Base-by-base conservation (phyloP, 2,888 invertebrate species). In the Sarcophaga variegata region DNA sequence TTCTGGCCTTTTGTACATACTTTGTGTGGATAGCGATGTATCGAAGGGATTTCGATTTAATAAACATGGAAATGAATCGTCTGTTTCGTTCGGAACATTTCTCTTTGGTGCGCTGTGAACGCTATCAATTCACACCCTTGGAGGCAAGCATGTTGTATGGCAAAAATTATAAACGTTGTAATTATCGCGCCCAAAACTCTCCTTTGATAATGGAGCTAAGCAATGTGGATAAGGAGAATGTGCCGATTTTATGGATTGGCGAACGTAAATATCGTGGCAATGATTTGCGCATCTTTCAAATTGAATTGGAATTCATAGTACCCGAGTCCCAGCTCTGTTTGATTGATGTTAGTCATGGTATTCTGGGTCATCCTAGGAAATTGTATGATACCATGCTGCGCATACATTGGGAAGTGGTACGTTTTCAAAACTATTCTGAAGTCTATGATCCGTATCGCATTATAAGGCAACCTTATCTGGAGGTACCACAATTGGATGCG, bases 81-180 rank as follows among this genome's bases (percentile, higher is more conserved):
- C 89, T 93, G 2, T 93, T 93, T 88, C 90, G 93, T 2, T 92
- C 93, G 4, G 91, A 92, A 25, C 93, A 93, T 83, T 93, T 93
- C 82, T 90, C 90, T 66, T 79, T 90, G 71, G 86, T 85, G 2
- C 89, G 89, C 0, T 89, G 89, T 2, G 90, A 91, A 20, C 86
- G 89, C 8, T 77, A 91, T 6, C 80, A 88, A 11, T 93, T 92
- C 70, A 88, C 89, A 0, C 81, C 76, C 0, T 77, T 90, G 1
- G 93, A 93, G 78, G 83, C 90, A 5, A 90, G 91, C 74, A 84
- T 93, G 47, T 88, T 93, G 0, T 92, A 91, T 77, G 93, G 93
- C 0, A 89, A 88, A n/a, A 91, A 91, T 64, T 90, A 92, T 72
- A 90, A 86, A 62, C 89, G 90, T 2, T 90, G 90, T 0, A 93